phyloP scores from a whole-genome alignment of 1,140 invertebrate genomes.

The Brachionus asplanchnoidis region DNA sequence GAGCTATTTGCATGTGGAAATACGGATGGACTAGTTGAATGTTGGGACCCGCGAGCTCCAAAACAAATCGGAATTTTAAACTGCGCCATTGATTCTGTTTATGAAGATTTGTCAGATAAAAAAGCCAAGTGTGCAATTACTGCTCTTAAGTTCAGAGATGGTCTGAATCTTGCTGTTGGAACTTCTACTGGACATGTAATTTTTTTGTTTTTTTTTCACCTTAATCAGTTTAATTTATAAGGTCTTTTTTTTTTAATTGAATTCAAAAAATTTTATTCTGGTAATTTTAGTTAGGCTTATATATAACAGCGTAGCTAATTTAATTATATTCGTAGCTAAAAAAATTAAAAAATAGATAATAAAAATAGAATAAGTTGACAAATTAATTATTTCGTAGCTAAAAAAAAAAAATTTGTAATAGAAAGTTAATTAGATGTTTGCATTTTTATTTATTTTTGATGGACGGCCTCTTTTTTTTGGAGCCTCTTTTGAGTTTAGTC shows the following conservation, averaged over 20 bases:
- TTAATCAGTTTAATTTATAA: too few species aligned
- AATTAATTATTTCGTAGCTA: too few species aligned
- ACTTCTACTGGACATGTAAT: conserved; percentile 78
- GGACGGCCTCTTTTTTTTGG: too few species aligned
- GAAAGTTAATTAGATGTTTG: too few species aligned
- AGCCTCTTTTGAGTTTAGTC: too few species aligned
- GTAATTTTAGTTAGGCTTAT: background rate
- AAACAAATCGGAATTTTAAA: conserved; percentile 74
- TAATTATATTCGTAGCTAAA: too few species aligned
- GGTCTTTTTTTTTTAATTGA: background rate
- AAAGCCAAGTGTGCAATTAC: conserved; percentile 63
- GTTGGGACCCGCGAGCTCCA: conserved; percentile 74
- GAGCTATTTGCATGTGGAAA: conserved; percentile 80
- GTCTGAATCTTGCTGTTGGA: conserved; percentile 79
- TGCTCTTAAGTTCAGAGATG: conserved; percentile 65
- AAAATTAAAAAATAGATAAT: too few species aligned
- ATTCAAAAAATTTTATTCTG: background rate
- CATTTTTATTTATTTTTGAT: too few species aligned
- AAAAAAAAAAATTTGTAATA: too few species aligned
- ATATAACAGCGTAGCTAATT: too few species aligned
- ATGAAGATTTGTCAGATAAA: conserved; percentile 56
- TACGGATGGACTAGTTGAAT: conserved; percentile 76
- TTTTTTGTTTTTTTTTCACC: background rate
- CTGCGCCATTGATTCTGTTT: conserved; percentile 70
- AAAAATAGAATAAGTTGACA: too few species aligned